Conservation (phyloP, 2,113 vertebrate species). For the Aegotheles bennettii region DNA sequence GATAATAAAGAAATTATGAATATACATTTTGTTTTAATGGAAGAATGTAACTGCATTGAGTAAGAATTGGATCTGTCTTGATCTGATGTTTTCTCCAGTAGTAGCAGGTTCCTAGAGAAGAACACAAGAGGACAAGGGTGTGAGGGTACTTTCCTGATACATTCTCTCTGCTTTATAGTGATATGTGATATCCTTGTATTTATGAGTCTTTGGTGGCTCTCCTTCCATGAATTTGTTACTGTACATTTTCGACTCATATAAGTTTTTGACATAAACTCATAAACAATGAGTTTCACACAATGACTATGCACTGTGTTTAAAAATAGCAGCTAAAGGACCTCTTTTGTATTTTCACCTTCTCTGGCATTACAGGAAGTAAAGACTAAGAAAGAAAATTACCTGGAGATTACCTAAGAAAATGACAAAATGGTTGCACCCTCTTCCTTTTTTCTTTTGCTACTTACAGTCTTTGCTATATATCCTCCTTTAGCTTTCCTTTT, state of each 20-base stretch:
- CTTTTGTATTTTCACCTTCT: not conserved
- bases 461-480: not conserved
- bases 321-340: not conserved
- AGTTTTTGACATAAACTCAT: not conserved
- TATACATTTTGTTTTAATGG: not conserved
- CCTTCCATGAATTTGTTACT: not conserved
- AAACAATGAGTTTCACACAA: not conserved
- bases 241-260: not conserved
- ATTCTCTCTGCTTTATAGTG: not conserved
- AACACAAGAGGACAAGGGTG: not conserved
- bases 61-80: not conserved
- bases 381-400: not conserved
- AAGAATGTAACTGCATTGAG: not conserved
- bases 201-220: not conserved
- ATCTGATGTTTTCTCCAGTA: not conserved
- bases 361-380: not conserved
- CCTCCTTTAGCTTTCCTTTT: not conserved
- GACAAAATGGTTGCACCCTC: not conserved
- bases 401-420: no score
- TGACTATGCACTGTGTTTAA: not conserved
- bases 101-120: not conserved
- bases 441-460: not conserved
- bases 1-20: not conserved
- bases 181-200: not conserved
- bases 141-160: not conserved